Evolutionary conservation across 2,888 invertebrate species (phyloP).

Genomic region (Pachydiplax longipennis): DNA sequence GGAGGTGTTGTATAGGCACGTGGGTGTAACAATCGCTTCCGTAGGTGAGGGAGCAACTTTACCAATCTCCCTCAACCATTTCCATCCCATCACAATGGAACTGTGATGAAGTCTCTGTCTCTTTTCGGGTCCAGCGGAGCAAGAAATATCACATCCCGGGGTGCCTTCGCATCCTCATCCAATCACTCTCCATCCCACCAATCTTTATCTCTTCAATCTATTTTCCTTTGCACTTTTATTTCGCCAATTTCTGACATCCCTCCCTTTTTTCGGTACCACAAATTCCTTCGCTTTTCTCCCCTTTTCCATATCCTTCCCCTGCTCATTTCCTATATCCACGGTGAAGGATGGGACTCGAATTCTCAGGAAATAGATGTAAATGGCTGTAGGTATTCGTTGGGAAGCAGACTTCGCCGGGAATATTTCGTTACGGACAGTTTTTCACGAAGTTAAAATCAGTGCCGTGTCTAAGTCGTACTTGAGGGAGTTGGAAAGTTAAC

Average conservation of each 20-base stretch:
- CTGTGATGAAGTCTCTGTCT: constrained; percentile 12
- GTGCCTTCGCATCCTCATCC: neutral
- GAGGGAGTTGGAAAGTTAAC: no score
- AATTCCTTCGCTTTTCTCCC: neutral
- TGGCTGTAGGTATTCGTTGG: no score
- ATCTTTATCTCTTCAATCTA: constrained; percentile 11
- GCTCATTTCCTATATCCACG: neutral
- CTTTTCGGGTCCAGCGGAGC: constrained; percentile 44
- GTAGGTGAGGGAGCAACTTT: neutral
- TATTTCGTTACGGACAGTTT: no score
- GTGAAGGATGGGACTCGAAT: no score
- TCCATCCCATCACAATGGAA: constrained; percentile 28
- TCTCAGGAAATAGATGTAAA: no score
- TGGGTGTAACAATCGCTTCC: neutral
- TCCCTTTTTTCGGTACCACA: neutral
- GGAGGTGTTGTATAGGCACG: neutral
- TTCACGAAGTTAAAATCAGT: no score
- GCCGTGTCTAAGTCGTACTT: no score
- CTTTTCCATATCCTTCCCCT: neutral
- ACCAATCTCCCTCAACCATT: constrained; percentile 10
- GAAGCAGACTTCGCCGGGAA: no score
- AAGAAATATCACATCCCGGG: constrained; percentile 36
- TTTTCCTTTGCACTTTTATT: neutral
- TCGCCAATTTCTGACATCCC: neutral
- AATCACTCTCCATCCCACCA: neutral